Evolutionary conservation across 2,888 invertebrate genomes (phyloP).

Genomic region (Phragmatobia fuliginosa): DNA sequence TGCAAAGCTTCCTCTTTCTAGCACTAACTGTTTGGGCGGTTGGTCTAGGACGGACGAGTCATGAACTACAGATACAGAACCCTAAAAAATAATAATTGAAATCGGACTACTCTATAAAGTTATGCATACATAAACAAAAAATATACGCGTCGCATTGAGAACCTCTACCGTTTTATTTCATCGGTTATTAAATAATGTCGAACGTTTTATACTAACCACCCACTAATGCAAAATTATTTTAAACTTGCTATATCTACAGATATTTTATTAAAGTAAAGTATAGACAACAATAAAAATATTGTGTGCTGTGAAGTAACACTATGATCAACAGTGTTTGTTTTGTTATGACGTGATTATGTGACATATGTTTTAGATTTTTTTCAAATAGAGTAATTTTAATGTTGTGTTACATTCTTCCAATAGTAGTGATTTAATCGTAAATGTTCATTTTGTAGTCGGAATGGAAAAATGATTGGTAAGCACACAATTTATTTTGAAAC

Average conservation of each 20-base stretch:
- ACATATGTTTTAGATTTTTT: constrained; percentile 24
- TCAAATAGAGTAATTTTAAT: not conserved
- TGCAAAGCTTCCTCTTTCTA: no score
- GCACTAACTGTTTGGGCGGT: no score
- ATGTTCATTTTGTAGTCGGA: not conserved
- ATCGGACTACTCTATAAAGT: no score
- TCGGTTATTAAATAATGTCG: no score
- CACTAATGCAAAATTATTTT: no score
- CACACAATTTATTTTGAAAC: not conserved
- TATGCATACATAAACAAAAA: no score
- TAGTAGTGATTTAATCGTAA: not conserved
- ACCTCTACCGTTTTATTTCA: no score
- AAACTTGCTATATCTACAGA: not conserved
- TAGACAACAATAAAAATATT: constrained; percentile 3
- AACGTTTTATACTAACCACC: no score
- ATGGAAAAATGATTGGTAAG: constrained; percentile 31
- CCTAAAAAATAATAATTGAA: no score
- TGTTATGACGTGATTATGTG: constrained; percentile 41
- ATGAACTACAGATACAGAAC: no score
- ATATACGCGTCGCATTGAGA: no score
- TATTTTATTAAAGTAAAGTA: not conserved
- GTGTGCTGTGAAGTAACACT: not conserved
- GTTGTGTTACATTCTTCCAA: not conserved
- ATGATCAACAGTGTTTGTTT: constrained; percentile 12
- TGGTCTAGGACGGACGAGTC: no score